These are phyloP conservation scores for Holothuria scabra DNA, from an alignment of 53 echinoderm and acorn worm species.

Conservation along the genomic window DNA sequence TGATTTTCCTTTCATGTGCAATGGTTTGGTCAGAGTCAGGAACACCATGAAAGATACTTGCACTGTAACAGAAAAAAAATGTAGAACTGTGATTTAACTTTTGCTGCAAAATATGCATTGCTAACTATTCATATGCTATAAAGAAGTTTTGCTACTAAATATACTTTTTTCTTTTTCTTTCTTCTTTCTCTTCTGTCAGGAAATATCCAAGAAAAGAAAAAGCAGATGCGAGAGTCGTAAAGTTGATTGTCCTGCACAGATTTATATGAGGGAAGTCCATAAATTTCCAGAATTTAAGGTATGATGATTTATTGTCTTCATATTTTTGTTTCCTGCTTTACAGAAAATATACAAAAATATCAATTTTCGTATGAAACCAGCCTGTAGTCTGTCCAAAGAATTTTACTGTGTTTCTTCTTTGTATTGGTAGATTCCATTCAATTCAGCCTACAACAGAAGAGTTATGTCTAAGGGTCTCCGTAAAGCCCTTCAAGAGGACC, in stretches of 20 bases:
- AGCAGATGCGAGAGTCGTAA: slow-evolving; percentile 36
- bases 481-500: slow-evolving; percentile 17
- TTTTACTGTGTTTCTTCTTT: not conserved
- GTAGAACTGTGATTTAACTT: too few species aligned
- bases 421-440: slow-evolving; percentile 24
- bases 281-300: slow-evolving; percentile 64
- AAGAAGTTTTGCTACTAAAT: too few species aligned
- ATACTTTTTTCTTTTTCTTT: not conserved
- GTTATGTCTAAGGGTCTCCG: slow-evolving; percentile 29
- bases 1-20: too few species aligned
- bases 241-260: slow-evolving; percentile 64
- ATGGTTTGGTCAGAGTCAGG: too few species aligned
- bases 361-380: too few species aligned
- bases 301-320: not conserved
- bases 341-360: too few species aligned
- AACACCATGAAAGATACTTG: too few species aligned
- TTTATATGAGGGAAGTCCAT: slow-evolving; percentile 54
- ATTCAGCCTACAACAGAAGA: slow-evolving; percentile 40
- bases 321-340: not conserved
- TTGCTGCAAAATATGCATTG: too few species aligned
- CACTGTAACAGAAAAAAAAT: too few species aligned
- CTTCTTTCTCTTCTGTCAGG: not conserved
- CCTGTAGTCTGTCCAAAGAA: too few species aligned
- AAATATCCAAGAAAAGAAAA: not conserved
- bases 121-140: too few species aligned